Percentiles rank a stretch among this genome's conserved stretches.
Evolutionary conservation across 2,888 invertebrate species (phyloP).

Genomic region (Leptopilina syphax): DNA sequence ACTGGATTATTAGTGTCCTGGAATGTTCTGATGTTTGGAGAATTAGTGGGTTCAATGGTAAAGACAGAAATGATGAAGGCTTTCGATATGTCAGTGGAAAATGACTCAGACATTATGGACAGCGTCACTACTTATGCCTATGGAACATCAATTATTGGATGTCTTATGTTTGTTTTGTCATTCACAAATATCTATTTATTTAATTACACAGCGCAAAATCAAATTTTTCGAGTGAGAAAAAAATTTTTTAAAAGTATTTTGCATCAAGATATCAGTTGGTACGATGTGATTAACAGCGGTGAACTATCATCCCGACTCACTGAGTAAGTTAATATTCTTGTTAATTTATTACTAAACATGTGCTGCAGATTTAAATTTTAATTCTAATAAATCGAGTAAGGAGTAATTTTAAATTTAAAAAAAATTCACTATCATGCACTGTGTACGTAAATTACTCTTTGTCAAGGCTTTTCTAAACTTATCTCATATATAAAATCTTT

Average conservation of each 20-base stretch:
- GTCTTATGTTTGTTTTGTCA: constrained; percentile 80
- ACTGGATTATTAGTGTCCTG: constrained; percentile 83
- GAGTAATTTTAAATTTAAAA: no score
- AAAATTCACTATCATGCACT: no score
- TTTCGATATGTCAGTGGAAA: constrained; percentile 57
- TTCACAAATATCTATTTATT: constrained; percentile 83
- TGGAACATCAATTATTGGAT: constrained; percentile 82
- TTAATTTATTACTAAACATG: constrained; percentile 23
- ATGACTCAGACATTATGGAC: constrained; percentile 75
- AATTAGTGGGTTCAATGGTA: constrained; percentile 82
- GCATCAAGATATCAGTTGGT: constrained; percentile 87
- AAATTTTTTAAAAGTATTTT: constrained; percentile 83
- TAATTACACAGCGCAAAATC: constrained; percentile 85
- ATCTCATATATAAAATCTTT: no score
- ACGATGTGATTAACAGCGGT: constrained; percentile 84
- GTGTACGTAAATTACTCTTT: no score
- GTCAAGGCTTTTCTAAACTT: no score
- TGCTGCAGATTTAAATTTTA: not conserved
- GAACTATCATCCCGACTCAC: constrained; percentile 87
- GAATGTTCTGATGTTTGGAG: constrained; percentile 84
- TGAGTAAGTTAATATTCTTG: constrained; percentile 79
- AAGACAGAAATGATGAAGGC: constrained; percentile 63
- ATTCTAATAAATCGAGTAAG: no score
- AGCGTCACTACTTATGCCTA: constrained; percentile 80
- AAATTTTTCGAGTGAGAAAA: constrained; percentile 82